phyloP scores from a whole-genome alignment of 2,797 vertebrate genomes.

The Rachycentron canadum region DNA sequence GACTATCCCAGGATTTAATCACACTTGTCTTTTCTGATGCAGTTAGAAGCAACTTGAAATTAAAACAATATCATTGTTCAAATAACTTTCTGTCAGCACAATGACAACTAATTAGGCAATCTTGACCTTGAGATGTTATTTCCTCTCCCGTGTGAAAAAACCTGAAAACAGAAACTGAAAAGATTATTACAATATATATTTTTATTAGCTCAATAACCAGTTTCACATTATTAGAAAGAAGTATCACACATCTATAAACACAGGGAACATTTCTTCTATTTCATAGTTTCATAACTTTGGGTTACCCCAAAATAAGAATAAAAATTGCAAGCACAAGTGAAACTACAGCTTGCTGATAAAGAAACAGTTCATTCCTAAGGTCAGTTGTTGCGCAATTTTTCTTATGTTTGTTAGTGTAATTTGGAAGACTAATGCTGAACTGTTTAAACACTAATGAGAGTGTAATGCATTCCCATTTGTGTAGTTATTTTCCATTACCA shows the following conservation, averaged over 20 bases:
- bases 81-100: too few species aligned
- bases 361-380: background rate
- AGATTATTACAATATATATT: too few species aligned
- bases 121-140: background rate
- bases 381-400: background rate
- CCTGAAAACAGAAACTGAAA: background rate
- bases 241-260: background rate
- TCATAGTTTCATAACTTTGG: background rate
- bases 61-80: too few species aligned
- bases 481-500: background rate
- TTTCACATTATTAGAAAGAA: background rate
- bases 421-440: background rate
- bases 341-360: conserved; percentile 13
- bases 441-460: background rate
- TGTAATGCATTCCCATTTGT: background rate
- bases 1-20: too few species aligned
- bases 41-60: too few species aligned
- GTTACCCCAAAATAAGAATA: background rate
- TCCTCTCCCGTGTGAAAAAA: background rate
- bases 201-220: background rate
- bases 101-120: too few species aligned
- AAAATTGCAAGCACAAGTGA: conserved; percentile 16
- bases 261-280: background rate
- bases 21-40: too few species aligned
- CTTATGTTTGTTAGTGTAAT: background rate